Base-by-base conservation (phyloP, 2,888 invertebrate genomes). In the Perizoma affinitatum region DNA sequence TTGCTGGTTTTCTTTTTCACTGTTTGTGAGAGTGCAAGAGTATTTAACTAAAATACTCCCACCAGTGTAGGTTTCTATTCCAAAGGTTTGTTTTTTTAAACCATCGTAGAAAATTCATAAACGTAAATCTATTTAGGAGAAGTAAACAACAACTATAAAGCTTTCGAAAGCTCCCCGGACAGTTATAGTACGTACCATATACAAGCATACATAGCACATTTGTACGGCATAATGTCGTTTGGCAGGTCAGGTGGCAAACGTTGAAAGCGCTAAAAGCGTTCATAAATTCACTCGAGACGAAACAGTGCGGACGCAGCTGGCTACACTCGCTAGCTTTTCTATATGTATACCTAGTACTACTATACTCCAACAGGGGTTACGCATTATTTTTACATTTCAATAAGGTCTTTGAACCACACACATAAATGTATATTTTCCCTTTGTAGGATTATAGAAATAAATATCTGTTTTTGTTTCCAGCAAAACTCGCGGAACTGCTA, bases 161-260 rank as follows among this genome's bases (percentile, higher is more conserved):
- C 66, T 66, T 61, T 65, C 62, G 54, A 55, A 58, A 51, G 53
- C 36, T 51, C 51, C 40, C 54, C 52, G 36, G 51, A 62, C 72
- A 83, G 80, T 82, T 83, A 22, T 22, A 83, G 81, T 82, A 80
- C 52, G 38, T 74, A 78, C 78, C 80, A 83, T 83, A 85, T 85
- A 87, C 84, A 87, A 81, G 83, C 76, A 81, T 83, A 82, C 77
- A 83, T 58, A 76, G 76, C 74, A 79, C 83, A 87, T 89, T 88
- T 87, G 87, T 88, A 85, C 84, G 75, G 81, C 76, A 77, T 84
- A 88, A 86, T 82, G 86, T 84, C 82, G 80, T 84, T 80, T 71
- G 80, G 75, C 80, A 89, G 90, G 91, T 90, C 90, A 92, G 91
- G 88, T 90, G 88, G 89, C 88, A 86, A 83, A 84, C 84, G 88